A percentile compares a stretch with the other conserved stretches of the same genome.
phyloP scores from a whole-genome alignment of 1,140 invertebrate genomes.

The Psilanteris sp. region DNA sequence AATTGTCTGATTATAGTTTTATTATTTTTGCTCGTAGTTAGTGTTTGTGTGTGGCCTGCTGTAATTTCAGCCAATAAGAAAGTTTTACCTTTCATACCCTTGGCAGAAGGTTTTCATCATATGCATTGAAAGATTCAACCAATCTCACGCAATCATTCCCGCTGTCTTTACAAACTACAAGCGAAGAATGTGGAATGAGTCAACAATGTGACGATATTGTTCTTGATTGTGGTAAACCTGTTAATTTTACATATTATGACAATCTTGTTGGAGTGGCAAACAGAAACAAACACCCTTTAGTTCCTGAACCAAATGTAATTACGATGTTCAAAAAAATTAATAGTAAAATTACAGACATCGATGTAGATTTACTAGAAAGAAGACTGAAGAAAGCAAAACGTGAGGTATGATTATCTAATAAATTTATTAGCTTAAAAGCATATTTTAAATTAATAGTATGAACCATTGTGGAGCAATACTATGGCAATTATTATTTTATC shows the following conservation, averaged over 20 bases:
- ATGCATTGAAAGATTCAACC: slow-evolving; percentile 72
- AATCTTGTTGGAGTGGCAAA: slow-evolving; percentile 90
- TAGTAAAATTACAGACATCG: slow-evolving; percentile 84
- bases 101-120: slow-evolving; percentile 76
- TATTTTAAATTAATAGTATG: too few relatives aligned
- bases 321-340: slow-evolving; percentile 89
- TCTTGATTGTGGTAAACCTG: slow-evolving; percentile 91
- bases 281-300: slow-evolving; percentile 84
- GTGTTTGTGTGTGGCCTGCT: slow-evolving; percentile 78
- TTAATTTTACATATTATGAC: slow-evolving; percentile 93
- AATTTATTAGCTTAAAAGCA: background rate
- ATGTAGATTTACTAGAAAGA: slow-evolving; percentile 88
- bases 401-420: slow-evolving; percentile 80
- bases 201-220: slow-evolving; percentile 83
- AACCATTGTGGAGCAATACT: too few relatives aligned
- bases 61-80: slow-evolving; percentile 76
- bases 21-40: slow-evolving; percentile 79
- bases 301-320: slow-evolving; percentile 86
- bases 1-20: slow-evolving; percentile 63
- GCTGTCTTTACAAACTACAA: slow-evolving; percentile 59
- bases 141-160: slow-evolving; percentile 71
- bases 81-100: slow-evolving; percentile 76
- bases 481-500: too few relatives aligned
- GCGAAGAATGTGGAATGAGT: slow-evolving; percentile 68
- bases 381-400: slow-evolving; percentile 89